Percentiles rank a stretch among this genome's conserved stretches.
Evolutionary conservation across 2,797 vertebrate genomes (phyloP).

Genomic region (Alca torda): DNA sequence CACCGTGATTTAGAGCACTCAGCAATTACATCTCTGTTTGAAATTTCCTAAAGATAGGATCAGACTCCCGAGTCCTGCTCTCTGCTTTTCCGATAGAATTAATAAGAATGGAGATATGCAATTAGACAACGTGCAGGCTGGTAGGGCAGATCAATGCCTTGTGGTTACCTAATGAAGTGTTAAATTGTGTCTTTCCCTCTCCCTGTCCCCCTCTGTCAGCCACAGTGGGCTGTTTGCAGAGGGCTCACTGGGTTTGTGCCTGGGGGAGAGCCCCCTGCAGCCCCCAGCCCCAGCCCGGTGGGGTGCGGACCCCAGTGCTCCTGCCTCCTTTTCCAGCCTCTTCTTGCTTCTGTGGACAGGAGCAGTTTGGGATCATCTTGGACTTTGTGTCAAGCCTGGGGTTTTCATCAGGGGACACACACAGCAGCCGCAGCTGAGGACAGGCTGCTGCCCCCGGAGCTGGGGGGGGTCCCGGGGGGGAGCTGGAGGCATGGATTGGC

Average conservation of each 20-base stretch:
- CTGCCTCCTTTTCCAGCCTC: not conserved
- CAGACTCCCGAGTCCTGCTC: not conserved
- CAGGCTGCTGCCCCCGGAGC: not conserved
- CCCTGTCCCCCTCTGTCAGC: not conserved
- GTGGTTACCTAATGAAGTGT: conserved; percentile 45
- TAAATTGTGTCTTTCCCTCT: not conserved
- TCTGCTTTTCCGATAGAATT: conserved; percentile 12
- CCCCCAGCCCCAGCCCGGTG: not conserved
- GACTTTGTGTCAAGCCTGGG: not conserved
- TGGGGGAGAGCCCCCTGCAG: not conserved
- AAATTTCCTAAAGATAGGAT: conserved; percentile 52
- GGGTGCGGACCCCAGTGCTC: not conserved
- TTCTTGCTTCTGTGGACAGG: not conserved
- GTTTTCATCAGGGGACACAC: not conserved
- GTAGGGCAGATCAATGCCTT: conserved; percentile 38
- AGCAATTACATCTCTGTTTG: conserved; percentile 48
- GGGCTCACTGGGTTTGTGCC: not conserved
- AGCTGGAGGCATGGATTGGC: not conserved
- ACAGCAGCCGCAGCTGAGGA: not conserved
- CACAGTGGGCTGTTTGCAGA: not conserved
- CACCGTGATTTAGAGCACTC: not conserved
- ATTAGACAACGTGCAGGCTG: not conserved
- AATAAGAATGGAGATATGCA: conserved; percentile 29
- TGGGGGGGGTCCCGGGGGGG: not conserved
- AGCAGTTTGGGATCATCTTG: not conserved